Percentiles rank a stretch among this genome's conserved stretches.
These are phyloP conservation scores for Picus viridis DNA, from an alignment of 2,797 vertebrate genomes.

Conservation along the genomic window DNA sequence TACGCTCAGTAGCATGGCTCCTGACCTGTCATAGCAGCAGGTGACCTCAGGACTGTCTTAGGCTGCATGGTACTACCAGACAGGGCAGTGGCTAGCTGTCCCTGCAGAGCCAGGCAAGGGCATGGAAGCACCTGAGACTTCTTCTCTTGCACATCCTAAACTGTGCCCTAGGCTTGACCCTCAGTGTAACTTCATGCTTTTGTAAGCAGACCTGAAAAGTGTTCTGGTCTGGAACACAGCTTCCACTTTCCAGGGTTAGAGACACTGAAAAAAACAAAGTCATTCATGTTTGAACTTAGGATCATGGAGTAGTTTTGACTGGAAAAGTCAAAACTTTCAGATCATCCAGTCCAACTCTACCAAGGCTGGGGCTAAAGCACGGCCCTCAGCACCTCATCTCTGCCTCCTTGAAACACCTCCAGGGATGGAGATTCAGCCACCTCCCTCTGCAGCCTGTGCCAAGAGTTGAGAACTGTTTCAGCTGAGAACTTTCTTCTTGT, in stretches of 20 bases:
- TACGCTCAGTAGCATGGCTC: not conserved
- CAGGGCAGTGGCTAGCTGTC: not conserved
- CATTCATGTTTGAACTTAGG: not conserved
- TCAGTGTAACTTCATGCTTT: not conserved
- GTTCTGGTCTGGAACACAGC: not conserved
- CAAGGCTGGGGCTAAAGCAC: too few relatives aligned
- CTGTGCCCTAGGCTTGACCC: not conserved
- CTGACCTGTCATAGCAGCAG: not conserved
- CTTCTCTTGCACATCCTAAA: not conserved
- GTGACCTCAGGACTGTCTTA: not conserved
- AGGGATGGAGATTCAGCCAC: too few relatives aligned
- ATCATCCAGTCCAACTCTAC: too few relatives aligned
- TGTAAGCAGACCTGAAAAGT: not conserved
- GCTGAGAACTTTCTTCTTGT: too few relatives aligned
- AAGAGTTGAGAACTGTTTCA: too few relatives aligned
- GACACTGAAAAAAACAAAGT: not conserved
- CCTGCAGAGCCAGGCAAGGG: not conserved
- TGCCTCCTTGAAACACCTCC: too few relatives aligned
- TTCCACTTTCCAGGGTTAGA: not conserved
- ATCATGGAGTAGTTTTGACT: too few relatives aligned
- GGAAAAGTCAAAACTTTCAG: too few relatives aligned
- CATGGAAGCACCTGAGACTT: not conserved
- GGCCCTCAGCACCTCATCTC: too few relatives aligned
- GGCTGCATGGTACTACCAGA: not conserved
- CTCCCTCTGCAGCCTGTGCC: too few relatives aligned